Evolutionary conservation across 2,113 vertebrate species (phyloP).

Genomic region (Litocranius walleri): DNA sequence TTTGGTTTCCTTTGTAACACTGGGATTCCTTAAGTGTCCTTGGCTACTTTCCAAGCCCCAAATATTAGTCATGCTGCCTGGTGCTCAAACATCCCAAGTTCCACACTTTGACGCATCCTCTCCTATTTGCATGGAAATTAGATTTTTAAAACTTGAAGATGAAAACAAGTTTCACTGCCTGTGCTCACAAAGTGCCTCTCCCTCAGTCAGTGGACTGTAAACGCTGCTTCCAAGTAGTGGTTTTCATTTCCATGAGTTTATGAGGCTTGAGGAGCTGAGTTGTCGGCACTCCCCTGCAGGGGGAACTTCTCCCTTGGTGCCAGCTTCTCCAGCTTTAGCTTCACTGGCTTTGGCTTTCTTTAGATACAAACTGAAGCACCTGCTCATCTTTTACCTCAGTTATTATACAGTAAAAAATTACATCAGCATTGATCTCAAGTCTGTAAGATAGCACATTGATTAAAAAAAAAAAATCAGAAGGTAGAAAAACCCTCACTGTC

Average conservation of each 20-base stretch:
- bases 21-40: conserved; percentile 62
- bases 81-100: neutral
- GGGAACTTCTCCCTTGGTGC: neutral
- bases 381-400: neutral
- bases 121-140: conserved; percentile 67
- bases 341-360: neutral
- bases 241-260: neutral
- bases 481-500: neutral
- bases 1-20: conserved; percentile 48
- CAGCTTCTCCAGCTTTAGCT: neutral
- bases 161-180: conserved; percentile 50
- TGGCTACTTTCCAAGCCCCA: conserved; percentile 45
- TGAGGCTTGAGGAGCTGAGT: neutral
- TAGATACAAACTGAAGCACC: neutral
- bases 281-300: neutral
- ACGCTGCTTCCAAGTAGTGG: neutral
- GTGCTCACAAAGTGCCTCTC: conserved; percentile 52
- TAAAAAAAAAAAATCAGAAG: neutral
- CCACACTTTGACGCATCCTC: conserved; percentile 4
- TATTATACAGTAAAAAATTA: neutral
- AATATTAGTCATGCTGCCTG: conserved; percentile 45
- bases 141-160: conserved; percentile 50
- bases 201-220: conserved; percentile 18
- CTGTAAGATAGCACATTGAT: neutral
- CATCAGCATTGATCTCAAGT: neutral